These are phyloP conservation scores for Enteromius paludinosus DNA, from an alignment of 2,797 vertebrate species.

Conservation along the genomic window DNA sequence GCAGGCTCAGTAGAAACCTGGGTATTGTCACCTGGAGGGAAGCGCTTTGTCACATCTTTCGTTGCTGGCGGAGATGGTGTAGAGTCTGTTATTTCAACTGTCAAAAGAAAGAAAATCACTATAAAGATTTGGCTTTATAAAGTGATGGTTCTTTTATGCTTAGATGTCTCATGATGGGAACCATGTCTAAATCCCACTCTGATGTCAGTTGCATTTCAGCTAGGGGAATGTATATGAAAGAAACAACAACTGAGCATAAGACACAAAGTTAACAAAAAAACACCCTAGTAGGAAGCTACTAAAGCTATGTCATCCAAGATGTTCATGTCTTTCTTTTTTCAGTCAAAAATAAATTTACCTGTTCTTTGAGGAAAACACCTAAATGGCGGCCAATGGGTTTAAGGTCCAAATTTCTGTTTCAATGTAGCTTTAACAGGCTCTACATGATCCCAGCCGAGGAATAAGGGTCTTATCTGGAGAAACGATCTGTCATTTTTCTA, in stretches of 20 bases:
- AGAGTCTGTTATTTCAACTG: slow-evolving; percentile 95
- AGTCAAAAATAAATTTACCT: background rate
- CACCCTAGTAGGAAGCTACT: background rate
- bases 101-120: slow-evolving; percentile 38
- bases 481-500: background rate
- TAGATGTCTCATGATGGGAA: background rate
- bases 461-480: background rate
- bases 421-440: background rate
- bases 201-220: slow-evolving; percentile 12
- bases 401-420: background rate
- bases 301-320: background rate
- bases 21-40: slow-evolving; percentile 88
- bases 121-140: background rate
- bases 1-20: slow-evolving; percentile 95
- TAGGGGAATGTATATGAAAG: background rate
- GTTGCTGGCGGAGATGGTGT: slow-evolving; percentile 83
- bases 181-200: background rate
- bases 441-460: background rate
- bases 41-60: slow-evolving; percentile 94
- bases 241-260: background rate
- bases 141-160: background rate
- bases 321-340: background rate
- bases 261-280: background rate
- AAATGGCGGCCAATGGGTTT: background rate
- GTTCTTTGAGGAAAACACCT: background rate